Evolutionary conservation across 2,113 vertebrate species (phyloP), one percentile per base, ranked within the genome.

Genomic region (Strix aluco): DNA sequence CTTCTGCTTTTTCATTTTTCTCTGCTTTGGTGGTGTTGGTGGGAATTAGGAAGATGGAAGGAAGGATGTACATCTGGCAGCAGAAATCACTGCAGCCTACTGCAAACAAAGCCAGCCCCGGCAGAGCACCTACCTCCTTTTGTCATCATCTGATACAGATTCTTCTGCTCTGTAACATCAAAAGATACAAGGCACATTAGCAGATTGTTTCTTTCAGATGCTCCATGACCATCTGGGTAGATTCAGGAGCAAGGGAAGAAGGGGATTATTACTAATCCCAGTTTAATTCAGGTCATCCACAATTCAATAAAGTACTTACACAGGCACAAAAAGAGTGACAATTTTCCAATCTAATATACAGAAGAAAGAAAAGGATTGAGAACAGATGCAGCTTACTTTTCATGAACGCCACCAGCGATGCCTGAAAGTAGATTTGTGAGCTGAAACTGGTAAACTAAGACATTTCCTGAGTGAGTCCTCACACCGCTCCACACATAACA

Each of bases 151-250:
- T 82, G 98, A 98, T 44, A 97, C 91, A 0, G 98, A 98, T 79
- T 99, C 99, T 98, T 99, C 99, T 98, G 99, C 97, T 98, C 99
- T 99, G 96, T 96, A 98, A 98, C 81, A 96, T 96, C 82, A 98
- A 96, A 95, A 95, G 74, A 95, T 16, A 94, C 6, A 88, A 90
- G 85, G 20, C 58, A 75, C 29, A 63, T 94, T 57, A 91, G 87
- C 54, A 78, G 25, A 74, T 42, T 94, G 55, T 34, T 47, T 55
- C 61, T 88, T 71, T 77, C 79, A 83, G 29, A 55, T 23, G 32
- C 23, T 85, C 49, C 18, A 20, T 36, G 30, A 72, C 32, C 72
- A 59, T 49, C 70, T 82, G 47, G 52, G 47, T 81, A 92, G 58
- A 80, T 81, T 79, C 30, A 46, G 54, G 61, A 55, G 65, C 47